Evolutionary conservation across 1,140 invertebrate genomes (phyloP).

Genomic region (Muscidifurax raptorellus): DNA sequence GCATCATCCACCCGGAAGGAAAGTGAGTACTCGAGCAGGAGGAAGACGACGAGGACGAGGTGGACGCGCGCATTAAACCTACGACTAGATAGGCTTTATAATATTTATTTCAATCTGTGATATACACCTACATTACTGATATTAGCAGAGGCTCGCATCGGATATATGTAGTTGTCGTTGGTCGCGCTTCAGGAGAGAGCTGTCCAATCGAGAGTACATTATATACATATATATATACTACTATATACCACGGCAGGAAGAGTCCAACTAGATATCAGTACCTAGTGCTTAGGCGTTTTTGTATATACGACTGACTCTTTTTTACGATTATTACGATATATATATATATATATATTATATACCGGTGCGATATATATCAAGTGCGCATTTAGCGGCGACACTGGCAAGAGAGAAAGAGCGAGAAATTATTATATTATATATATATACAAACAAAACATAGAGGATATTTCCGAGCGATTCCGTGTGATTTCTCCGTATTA

Average conservation of each 20-base stretch:
- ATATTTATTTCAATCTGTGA: slow-evolving; percentile 72
- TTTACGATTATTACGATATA: slow-evolving; percentile 69
- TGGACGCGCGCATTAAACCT: neutral
- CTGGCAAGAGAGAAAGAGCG: slow-evolving; percentile 28
- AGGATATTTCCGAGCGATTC: slow-evolving; percentile 3
- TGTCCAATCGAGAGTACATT: slow-evolving; percentile 2
- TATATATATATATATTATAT: slow-evolving; percentile 37
- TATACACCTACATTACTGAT: slow-evolving; percentile 62
- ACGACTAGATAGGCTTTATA: slow-evolving; percentile 67
- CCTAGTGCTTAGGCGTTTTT: slow-evolving; percentile 69
- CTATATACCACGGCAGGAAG: slow-evolving; percentile 29
- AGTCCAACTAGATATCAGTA: slow-evolving; percentile 59
- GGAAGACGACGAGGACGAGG: neutral
- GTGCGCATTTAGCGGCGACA: neutral
- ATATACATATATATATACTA: slow-evolving; percentile 14
- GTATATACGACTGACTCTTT: slow-evolving; percentile 76
- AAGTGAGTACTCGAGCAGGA: neutral
- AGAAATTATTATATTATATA: slow-evolving; percentile 31
- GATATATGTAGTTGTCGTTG: neutral
- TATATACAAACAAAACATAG: slow-evolving; percentile 29
- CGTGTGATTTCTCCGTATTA: slow-evolving; percentile 11
- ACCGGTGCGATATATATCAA: slow-evolving; percentile 57
- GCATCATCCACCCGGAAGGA: no score
- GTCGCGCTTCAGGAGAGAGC: neutral
- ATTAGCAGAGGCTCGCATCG: slow-evolving; percentile 48